Evolutionary conservation across 1,140 invertebrate genomes (phyloP).

Genomic region (Leptonema lineaticorne): DNA sequence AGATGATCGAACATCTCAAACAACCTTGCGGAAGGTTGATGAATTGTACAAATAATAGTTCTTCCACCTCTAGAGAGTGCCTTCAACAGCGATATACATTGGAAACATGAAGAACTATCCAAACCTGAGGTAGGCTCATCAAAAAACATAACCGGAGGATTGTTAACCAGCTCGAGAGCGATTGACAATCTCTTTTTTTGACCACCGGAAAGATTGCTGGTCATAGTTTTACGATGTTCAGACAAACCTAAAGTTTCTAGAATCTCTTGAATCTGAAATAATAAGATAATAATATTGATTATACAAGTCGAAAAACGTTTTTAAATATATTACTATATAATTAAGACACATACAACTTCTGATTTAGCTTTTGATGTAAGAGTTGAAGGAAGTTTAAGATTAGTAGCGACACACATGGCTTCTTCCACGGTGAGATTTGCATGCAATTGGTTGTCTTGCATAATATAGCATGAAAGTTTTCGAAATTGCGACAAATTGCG

Average conservation of each 20-base stretch:
- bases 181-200: conserved; percentile 96
- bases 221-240: conserved; percentile 86
- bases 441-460: conserved; percentile 96
- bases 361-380: conserved; percentile 71
- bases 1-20: conserved; percentile 98
- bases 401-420: conserved; percentile 90
- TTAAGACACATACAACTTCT: conserved; percentile 73
- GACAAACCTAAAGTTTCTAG: conserved; percentile 83
- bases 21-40: conserved; percentile 92
- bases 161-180: conserved; percentile 93
- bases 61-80: conserved; percentile 86
- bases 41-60: conserved; percentile 96
- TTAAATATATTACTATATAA: conserved; percentile 2
- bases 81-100: conserved; percentile 86
- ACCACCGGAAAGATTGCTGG: conserved; percentile 88
- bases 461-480: conserved; percentile 95
- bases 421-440: conserved; percentile 91
- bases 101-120: conserved; percentile 92
- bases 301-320: neutral
- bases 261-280: conserved; percentile 81
- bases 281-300: neutral
- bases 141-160: conserved; percentile 95
- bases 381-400: conserved; percentile 80
- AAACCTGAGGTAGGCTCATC: conserved; percentile 96
- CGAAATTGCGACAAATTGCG: conserved; percentile 87